Evolutionary conservation across 2,797 vertebrate genomes (phyloP), one percentile per base, ranked within the genome.

Genomic region (Sebastes jordani): DNA sequence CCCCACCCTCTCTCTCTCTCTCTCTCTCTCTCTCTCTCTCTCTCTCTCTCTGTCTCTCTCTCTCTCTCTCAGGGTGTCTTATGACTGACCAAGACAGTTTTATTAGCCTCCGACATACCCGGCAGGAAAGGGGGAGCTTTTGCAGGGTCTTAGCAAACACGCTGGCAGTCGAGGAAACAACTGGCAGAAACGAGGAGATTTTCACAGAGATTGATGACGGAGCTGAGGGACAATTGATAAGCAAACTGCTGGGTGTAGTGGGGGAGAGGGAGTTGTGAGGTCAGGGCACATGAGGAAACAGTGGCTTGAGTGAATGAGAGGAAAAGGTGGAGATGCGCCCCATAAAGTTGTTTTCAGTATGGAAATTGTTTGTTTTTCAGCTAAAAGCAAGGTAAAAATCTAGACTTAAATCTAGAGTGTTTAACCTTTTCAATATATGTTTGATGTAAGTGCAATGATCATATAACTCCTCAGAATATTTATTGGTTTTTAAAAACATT

Each of bases 161-260:
- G 58, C 82, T 90, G 88, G 89, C 87, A 90, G 80, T 85, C 52
- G 71, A 95, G 94, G 94, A 96, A 95, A 95, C 90, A 90, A 94
- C 92, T 89, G 84, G 88, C 83, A 90, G 88, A 88, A 89, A 91
- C 75, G 65, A 86, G 74, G 55, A 88, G 83, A 90, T 88, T 92
- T 95, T 94, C 85, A 83, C 87, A 84, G 80, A 94, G 94, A 95
- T 93, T 93, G 93, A 95, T 91, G 93, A 89, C 32, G 11, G 77
- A 89, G 92, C 90, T 90, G 90, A 95, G 80, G 74, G 82, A 89
- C 79, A 89, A 93, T 94, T 95, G 95, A 95, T 95, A 95, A 95
- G 93, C 86, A 90, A 88, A 93, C 89, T 79, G 86, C 83, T 85
- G 60, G 83, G 86, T 72, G 86, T 59, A 83, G 86, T 72, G 86